Percentiles rank a stretch among this genome's conserved stretches.
phyloP scores from a whole-genome alignment of 2,113 vertebrate species.

The Octodon degus region DNA sequence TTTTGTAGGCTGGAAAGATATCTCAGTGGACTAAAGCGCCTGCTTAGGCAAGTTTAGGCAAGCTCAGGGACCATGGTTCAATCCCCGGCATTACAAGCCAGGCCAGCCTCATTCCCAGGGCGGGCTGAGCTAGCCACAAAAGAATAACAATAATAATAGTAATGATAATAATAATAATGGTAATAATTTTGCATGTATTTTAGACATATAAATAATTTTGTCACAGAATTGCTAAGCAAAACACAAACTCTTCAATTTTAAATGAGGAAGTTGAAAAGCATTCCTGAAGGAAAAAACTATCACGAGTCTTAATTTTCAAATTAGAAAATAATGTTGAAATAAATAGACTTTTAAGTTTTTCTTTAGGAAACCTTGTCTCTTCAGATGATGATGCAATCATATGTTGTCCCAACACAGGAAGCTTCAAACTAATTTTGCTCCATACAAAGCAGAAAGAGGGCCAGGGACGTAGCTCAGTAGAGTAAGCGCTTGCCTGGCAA shows the following conservation, averaged over 20 bases:
- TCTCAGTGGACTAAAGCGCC: too few species aligned
- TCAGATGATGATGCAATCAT: neutral
- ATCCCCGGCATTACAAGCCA: too few species aligned
- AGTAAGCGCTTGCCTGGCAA: too few species aligned
- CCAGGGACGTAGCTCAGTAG: too few species aligned
- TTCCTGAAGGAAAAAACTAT: neutral
- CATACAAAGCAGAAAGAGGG: neutral
- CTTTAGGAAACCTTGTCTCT: slow-evolving; percentile 5
- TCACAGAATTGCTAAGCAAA: neutral
- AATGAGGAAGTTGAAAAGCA: neutral
- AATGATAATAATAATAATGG: too few species aligned
- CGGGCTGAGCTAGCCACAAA: too few species aligned
- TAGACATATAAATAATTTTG: slow-evolving; percentile 36
- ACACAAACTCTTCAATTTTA: neutral
- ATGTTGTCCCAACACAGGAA: neutral
- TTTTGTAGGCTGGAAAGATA: too few species aligned
- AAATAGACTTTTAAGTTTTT: neutral
- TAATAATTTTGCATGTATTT: neutral
- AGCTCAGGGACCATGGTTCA: too few species aligned
- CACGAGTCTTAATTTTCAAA: neutral
- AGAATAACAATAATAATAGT: too few species aligned
- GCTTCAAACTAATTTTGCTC: slow-evolving; percentile 30
- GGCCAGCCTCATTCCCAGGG: too few species aligned
- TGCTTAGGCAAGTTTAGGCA: too few species aligned
- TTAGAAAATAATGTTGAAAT: slow-evolving; percentile 11